phyloP scores from a whole-genome alignment of 1,140 invertebrate genomes.

The Cecropterus lyciades region DNA sequence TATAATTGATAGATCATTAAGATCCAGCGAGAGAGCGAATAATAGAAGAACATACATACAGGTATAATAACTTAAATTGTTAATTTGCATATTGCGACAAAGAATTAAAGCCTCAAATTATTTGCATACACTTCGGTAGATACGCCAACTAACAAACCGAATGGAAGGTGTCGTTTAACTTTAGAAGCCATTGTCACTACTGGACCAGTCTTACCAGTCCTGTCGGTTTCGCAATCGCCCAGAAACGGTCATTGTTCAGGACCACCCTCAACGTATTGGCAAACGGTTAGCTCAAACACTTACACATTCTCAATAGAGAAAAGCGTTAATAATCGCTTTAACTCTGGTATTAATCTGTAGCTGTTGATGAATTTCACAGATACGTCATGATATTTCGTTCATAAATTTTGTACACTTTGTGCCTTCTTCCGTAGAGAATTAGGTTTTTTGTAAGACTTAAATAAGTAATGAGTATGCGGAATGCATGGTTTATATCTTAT shows the following conservation, averaged over 20 bases:
- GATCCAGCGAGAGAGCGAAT: no score
- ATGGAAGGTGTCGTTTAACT: not conserved
- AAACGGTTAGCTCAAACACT: constrained; percentile 7
- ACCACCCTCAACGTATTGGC: constrained; percentile 26
- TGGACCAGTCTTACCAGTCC: constrained; percentile 17
- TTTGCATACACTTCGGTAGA: no score
- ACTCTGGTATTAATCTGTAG: not conserved
- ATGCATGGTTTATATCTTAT: no score
- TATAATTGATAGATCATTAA: no score
- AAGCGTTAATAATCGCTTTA: not conserved
- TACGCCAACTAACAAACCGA: not conserved
- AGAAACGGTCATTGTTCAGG: constrained; percentile 27
- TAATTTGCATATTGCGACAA: no score
- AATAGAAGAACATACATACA: no score
- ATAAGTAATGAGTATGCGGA: no score
- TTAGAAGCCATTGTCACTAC: constrained; percentile 5
- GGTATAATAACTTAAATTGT: no score
- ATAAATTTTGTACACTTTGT: no score
- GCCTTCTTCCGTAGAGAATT: no score
- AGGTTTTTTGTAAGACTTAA: no score
- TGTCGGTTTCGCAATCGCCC: constrained; percentile 21
- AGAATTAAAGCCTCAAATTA: no score
- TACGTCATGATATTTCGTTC: not conserved
- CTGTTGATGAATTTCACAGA: not conserved
- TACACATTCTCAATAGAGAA: not conserved